A percentile compares a stretch with the other conserved stretches of the same genome.
These are phyloP conservation scores for Otocyon megalotis DNA, from an alignment of 2,113 vertebrate genomes.

Conservation along the genomic window DNA sequence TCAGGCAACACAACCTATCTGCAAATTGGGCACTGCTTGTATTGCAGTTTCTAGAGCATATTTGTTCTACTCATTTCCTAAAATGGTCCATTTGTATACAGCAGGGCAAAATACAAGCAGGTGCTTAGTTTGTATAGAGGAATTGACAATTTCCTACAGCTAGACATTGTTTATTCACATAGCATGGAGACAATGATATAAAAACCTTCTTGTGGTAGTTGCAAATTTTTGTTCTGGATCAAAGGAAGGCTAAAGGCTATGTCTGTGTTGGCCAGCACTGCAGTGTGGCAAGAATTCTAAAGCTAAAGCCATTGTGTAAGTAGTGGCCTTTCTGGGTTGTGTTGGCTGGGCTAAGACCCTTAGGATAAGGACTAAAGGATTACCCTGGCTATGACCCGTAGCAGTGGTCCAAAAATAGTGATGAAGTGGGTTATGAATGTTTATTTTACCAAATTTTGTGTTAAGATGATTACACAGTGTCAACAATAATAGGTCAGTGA, in stretches of 20 bases:
- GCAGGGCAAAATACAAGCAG: neutral
- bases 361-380: neutral
- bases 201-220: neutral
- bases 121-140: conserved; percentile 30
- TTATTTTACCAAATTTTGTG: conserved; percentile 11
- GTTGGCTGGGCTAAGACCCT: neutral
- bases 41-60: conserved; percentile 33
- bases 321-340: neutral
- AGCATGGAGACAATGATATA: neutral
- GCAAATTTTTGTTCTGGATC: neutral
- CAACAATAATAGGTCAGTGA: neutral
- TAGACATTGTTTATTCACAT: conserved; percentile 21
- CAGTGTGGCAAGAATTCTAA: neutral
- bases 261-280: neutral
- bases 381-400: neutral
- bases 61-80: conserved; percentile 56
- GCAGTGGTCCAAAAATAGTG: neutral
- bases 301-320: neutral
- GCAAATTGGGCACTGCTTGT: conserved; percentile 27
- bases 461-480: neutral
- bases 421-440: neutral
- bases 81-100: conserved; percentile 51
- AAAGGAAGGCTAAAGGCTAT: neutral
- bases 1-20: conserved; percentile 47
- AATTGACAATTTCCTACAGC: neutral